Evolutionary conservation across 2,888 invertebrate species (phyloP).

Genomic region (Exephanes ischioxanthus): DNA sequence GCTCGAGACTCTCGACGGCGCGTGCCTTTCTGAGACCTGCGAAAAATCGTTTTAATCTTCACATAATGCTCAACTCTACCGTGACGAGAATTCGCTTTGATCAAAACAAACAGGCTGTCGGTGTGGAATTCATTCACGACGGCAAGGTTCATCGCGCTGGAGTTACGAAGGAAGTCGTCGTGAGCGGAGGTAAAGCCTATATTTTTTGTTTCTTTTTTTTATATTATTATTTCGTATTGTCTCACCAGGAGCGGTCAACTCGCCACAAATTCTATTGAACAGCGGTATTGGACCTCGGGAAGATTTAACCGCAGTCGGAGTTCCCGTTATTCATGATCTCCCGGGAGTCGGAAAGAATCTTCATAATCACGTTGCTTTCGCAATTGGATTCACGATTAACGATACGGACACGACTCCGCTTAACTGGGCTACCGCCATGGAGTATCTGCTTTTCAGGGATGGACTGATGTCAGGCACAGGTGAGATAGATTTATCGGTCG

Average conservation of each 20-base stretch:
- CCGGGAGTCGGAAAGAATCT: conserved; percentile 94
- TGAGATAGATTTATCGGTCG: conserved; percentile 72
- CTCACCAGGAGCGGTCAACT: conserved; percentile 94
- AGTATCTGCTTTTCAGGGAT: conserved; percentile 94
- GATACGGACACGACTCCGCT: conserved; percentile 94
- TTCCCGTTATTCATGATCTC: conserved; percentile 90
- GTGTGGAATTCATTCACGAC: conserved; percentile 90
- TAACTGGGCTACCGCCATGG: conserved; percentile 97
- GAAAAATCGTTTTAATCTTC: conserved; percentile 91
- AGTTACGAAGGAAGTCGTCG: conserved; percentile 90
- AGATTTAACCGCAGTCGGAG: conserved; percentile 88
- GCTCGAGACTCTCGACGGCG: conserved; percentile 93
- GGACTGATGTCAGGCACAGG: conserved; percentile 96
- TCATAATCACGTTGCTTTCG: conserved; percentile 94
- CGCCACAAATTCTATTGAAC: conserved; percentile 96
- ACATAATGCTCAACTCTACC: conserved; percentile 93
- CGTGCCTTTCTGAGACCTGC: conserved; percentile 94
- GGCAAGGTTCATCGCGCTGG: conserved; percentile 87
- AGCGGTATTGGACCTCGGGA: conserved; percentile 94
- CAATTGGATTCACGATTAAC: conserved; percentile 92
- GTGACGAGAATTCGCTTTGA: conserved; percentile 92
- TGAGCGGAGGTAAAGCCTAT: conserved; percentile 85
- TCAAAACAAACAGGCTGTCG: conserved; percentile 89
- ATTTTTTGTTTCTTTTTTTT: not conserved
- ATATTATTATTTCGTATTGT: not conserved